Base-by-base conservation (phyloP, 2,113 vertebrate species). In the Xerus inauris region DNA sequence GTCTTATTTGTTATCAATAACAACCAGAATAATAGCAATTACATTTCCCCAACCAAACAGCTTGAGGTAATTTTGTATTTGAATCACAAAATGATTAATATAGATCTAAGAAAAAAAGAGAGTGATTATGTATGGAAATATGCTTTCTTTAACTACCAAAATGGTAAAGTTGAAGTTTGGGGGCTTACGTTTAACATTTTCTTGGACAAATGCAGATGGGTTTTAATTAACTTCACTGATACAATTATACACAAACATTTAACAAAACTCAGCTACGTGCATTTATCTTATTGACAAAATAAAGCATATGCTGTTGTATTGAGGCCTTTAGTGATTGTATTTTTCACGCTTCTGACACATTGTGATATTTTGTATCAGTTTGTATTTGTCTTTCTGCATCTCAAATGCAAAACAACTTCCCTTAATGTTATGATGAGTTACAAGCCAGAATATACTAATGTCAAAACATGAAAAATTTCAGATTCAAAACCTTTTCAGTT, bases 221-320 rank as follows among this genome's bases (percentile, higher is more conserved):
- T 98, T 97, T 98, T 91, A 98, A 91, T 97, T 98, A 97, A 95
- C 73, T 88, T 3, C 64, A 94, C 97, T 93, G 30, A 80, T 0
- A 95, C 96, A 98, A 98, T 98, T 97, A 97, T 42, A 67, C 32
- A 49, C 59, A 79, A 30, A 79, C 35, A 75, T 93, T 96, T 97
- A 87, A 91, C 47, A 82, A 86, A 98, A 83, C 89, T 85, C 94
- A 96, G 95, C 94, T 97, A 95, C 94, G 94, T 98, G 87, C 95
- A 97, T 98, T 98, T 98, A 97, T 98, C 98, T 97, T 84, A 95
- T 97, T 98, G 98, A 98, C 97, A 98, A 97, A 93, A 83, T 95
- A 89, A 96, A 97, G 51, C 98, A 97, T 45, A 96, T 94, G 94
- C 19, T 90, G 81, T 81, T 97, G 62, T 94, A 88, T 89, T 0